Evolutionary conservation across 1,140 invertebrate species (phyloP), one percentile per base, ranked within the genome.

Genomic region (Hirudo medicinalis): DNA sequence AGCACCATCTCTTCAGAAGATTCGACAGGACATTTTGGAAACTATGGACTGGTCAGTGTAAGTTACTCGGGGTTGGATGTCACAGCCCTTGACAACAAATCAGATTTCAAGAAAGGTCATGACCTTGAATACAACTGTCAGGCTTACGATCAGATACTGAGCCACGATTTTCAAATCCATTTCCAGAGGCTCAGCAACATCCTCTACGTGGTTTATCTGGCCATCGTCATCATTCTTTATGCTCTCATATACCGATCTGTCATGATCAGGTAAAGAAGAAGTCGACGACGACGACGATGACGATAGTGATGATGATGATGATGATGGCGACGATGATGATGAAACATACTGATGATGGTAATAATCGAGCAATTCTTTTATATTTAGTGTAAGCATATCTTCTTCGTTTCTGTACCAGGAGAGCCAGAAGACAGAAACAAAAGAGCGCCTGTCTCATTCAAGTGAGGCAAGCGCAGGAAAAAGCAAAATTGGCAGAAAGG

Each of bases 191-290:
- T 75, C 40, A 57, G 70, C 71, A 71, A 54, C 17, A 32, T 66
- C 19, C 29, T 72, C 27, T 75, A 60, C 43, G 43, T 74, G n/a
- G 60, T 74, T 9, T 75, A 72, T 53, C 60, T 75, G 25, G 29
- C 71, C 15, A 43, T 74, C 29, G 74, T 75, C 53, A 54, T 74
- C 55, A 68, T 75, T 5, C 60, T 75, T 32, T 75, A 75, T 66
- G 27, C 71, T 19, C 67, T 75, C 40, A 74, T 75, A 27, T 75
- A 74, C 67, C 55, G 60, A 49, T 74, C 72, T 15, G 73, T 75
- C 29, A 32, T 75, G 60, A 60, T 55, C n/a, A 69, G 72, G 43
- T 49, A 49, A 49, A 2, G 9, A 25, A n/a, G 54, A 36, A 32
- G 71, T 29, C 36, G 55, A 60, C 22, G 43, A 49, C 15, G 43